These are phyloP conservation scores for Aix galericulata DNA, from an alignment of 2,113 vertebrate genomes.

Conservation along the genomic window DNA sequence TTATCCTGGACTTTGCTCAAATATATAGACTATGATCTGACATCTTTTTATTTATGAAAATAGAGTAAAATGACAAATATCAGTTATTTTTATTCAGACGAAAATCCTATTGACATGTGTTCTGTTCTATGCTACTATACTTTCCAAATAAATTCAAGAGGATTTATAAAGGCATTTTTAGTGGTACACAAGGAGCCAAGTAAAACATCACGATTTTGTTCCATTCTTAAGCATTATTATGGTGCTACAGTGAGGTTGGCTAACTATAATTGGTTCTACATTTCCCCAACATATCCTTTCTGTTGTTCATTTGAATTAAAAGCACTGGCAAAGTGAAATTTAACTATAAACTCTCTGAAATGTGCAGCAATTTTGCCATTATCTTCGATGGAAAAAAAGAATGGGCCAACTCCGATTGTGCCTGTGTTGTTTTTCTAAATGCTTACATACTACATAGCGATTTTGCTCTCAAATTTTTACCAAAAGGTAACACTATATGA, in stretches of 20 bases:
- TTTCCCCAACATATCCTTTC: background rate
- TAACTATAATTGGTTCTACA: background rate
- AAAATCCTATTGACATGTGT: background rate
- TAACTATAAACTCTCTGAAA: background rate
- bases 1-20: background rate
- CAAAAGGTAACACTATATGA: background rate
- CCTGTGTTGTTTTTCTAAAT: conserved; percentile 17
- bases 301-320: background rate
- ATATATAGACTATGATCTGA: background rate
- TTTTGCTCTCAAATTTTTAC: background rate
- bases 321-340: background rate
- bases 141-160: background rate
- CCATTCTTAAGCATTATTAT: background rate
- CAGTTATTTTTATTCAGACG: background rate
- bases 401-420: background rate
- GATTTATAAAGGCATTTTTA: background rate
- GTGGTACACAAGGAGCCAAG: background rate
- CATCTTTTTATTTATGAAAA: background rate
- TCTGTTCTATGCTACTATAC: background rate
- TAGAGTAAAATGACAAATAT: background rate
- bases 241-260: background rate
- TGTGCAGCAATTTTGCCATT: background rate
- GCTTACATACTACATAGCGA: background rate
- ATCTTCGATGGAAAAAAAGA: background rate
- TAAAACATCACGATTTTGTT: background rate